These are phyloP conservation scores for Xiphophorus hellerii DNA, from an alignment of 2,113 vertebrate species.

Conservation along the genomic window DNA sequence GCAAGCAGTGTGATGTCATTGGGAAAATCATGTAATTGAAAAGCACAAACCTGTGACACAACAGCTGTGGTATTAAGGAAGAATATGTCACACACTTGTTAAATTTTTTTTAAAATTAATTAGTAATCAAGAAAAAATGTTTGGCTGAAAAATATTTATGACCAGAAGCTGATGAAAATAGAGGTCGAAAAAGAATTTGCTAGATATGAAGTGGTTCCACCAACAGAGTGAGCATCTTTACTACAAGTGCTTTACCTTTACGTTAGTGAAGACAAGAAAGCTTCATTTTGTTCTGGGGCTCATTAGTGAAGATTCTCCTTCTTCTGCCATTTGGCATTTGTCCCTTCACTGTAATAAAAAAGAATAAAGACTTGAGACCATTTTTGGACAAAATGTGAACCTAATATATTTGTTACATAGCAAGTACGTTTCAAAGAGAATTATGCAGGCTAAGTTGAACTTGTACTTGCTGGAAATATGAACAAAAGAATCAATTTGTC, in stretches of 20 bases:
- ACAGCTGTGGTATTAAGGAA: conserved; percentile 64
- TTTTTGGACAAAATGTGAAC: not conserved
- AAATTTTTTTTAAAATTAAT: conserved; percentile 67
- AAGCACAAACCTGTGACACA: conserved; percentile 65
- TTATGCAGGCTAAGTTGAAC: not conserved
- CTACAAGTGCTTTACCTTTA: conserved; percentile 24
- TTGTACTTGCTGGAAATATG: not conserved
- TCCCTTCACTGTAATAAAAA: not conserved
- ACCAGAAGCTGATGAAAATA: not conserved
- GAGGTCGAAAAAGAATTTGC: not conserved
- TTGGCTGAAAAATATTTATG: conserved; percentile 16
- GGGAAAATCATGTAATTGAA: conserved; percentile 73
- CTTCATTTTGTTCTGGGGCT: not conserved
- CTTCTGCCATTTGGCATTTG: not conserved
- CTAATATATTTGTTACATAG: not conserved
- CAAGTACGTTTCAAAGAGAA: not conserved
- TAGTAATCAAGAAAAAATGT: conserved; percentile 48
- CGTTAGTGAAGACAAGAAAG: not conserved
- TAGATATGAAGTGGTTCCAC: conserved; percentile 1
- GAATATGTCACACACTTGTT: conserved; percentile 71
- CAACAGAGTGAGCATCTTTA: conserved; percentile 19
- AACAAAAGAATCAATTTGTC: too few species aligned
- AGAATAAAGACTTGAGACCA: not conserved
- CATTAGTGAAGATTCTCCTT: not conserved
- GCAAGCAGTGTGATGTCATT: conserved; percentile 76